Evolutionary conservation across 2,113 vertebrate species (phyloP), one percentile per base, ranked within the genome.

Genomic region (Bufo gargarizans): DNA sequence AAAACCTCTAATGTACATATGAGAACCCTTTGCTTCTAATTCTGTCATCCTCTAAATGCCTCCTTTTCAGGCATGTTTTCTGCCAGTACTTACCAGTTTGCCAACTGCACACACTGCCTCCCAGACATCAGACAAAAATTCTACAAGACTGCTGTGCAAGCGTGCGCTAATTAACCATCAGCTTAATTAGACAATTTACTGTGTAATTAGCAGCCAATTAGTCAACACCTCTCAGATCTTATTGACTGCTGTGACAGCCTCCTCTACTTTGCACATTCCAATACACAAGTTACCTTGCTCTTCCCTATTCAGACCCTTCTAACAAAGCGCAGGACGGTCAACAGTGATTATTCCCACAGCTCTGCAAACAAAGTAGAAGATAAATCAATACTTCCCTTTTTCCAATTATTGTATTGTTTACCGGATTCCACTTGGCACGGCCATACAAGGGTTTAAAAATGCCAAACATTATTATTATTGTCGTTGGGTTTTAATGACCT

Each of bases 181-280:
- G 94, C 96, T 96, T 98, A 97, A 98, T 97, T 97, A 97, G 96
- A 98, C 96, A 97, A 97, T 97, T 97, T 96, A 97, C 95, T 96
- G 95, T 96, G 96, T 97, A 98, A 99, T 99, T 98, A 97, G 96
- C 94, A 96, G 95, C 95, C 95, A 98, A 97, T 98, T 98, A 97
- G 96, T 95, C 96, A 95, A 96, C 95, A 96, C 95, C 95, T 96
- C 96, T 96, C 96, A 96, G 96, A 96, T 97, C 94, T 94, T 95
- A 95, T 93, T 96, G 95, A 97, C 96, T 97, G 96, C 96, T 96
- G 96, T 97, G 97, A 97, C 96, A 97, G 95, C 92, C 94, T 95
- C 94, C 94, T 95, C 90, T 93, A 95, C 95, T 94, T 93, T 93
- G 93, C 93, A 93, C 95, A 94, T 96, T 96, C 93, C 92, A 93